Evolutionary conservation across 2,113 vertebrate species (phyloP).

Genomic region (Plecotus auritus): DNA sequence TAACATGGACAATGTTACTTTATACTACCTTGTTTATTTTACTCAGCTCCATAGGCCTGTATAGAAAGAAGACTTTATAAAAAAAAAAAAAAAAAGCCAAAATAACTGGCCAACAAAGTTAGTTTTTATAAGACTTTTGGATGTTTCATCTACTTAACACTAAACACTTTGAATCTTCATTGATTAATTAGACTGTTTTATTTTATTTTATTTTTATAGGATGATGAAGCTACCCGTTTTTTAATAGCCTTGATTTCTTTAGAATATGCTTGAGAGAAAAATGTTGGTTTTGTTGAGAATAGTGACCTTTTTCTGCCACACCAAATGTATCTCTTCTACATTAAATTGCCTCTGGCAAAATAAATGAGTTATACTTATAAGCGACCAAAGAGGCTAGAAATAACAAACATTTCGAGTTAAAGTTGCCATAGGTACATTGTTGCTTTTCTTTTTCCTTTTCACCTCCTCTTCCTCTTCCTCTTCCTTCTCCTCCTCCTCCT

Average conservation of each 20-base stretch:
- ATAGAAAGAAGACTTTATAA: neutral
- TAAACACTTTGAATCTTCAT: neutral
- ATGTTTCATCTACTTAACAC: neutral
- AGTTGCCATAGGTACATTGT: neutral
- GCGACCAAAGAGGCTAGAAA: neutral
- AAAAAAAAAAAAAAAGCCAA: neutral
- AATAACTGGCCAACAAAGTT: neutral
- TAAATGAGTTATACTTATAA: neutral
- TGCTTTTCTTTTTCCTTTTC: neutral
- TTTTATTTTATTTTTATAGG: neutral
- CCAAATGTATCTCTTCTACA: neutral
- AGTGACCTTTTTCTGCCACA: neutral
- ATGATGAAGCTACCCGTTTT: neutral
- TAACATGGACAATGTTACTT: neutral
- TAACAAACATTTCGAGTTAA: neutral
- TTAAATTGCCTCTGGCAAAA: slow-evolving; percentile 6
- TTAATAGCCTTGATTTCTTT: neutral
- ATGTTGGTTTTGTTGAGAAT: neutral
- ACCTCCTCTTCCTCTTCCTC: neutral
- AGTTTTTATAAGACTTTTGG: neutral
- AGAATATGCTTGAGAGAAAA: neutral
- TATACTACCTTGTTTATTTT: neutral
- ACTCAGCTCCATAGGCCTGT: neutral
- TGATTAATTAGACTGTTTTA: neutral
- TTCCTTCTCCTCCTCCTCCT: neutral